Base-by-base conservation (phyloP, 2,888 invertebrate species). In the Flexamia atlantica region DNA sequence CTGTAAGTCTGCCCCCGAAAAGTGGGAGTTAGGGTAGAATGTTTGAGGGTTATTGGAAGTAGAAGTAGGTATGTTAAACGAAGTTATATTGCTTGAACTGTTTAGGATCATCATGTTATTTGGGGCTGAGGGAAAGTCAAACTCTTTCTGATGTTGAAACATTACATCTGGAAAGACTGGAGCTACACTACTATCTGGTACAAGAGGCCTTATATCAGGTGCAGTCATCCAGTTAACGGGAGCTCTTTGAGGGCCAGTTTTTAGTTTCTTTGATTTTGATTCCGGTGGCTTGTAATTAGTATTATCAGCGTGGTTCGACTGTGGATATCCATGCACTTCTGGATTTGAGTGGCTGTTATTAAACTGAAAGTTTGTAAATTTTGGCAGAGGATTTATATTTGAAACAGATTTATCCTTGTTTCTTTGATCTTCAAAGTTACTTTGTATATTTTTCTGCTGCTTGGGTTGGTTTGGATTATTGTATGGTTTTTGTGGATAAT, bases 211-310 rank as follows among this genome's bases (percentile, higher is more conserved):
- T 23, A 85, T 42, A 79, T 92, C 92, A 0, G 92, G 92, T 0
- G 92, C 91, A 87, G 93, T 93, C 93, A 93, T 93, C 93, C 93
- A 93, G 87, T 93, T 93, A 0, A 93, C 92, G 0, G 92, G 92
- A 4, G 91, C 90, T 85, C 91, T 84, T 50, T 83, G 85, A 53
- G 80, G 42, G 12, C 40, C 36, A 25, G 83, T 64, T 50, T 84
- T 84, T 14, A 23, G 60, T 40, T 84, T 85, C n/a, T 85, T 86
- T 14, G 64, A 20, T 28, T 85, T 82, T 14, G 76, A 25, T 30
- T 85, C 83, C 1, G 40, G 23, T 7, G 40, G 23, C 50, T 42
- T 68, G 46, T 42, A 68, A 23, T 70, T 68, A 9, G 17, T 70
- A n/a, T 28, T 50, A 30, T 64, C 70, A 68, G 2, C 50, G 23